Conservation (phyloP, 2,888 invertebrate genomes). For the Pristionchus mayeri region DNA sequence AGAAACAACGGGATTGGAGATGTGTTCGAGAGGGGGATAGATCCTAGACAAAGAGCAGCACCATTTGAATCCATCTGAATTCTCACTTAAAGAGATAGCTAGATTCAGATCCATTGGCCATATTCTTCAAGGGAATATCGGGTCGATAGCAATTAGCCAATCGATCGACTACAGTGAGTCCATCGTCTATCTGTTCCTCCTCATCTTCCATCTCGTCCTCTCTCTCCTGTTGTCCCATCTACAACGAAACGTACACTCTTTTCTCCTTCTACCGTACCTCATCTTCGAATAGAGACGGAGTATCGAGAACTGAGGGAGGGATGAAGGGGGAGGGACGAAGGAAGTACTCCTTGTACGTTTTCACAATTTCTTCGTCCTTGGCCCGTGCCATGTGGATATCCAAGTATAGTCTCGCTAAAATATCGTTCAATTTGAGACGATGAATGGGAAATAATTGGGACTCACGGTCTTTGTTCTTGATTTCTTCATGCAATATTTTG, state of each 20-base stretch:
- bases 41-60: not conserved
- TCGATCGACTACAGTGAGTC: constrained; percentile 39
- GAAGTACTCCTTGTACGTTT: not conserved
- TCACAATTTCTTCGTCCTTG: not conserved
- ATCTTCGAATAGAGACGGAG: too few relatives aligned
- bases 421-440: not conserved
- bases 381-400: not conserved
- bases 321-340: not conserved
- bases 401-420: not conserved
- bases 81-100: not conserved
- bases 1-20: not conserved
- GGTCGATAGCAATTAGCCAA: not conserved
- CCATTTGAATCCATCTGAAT: not conserved
- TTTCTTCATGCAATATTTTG: not conserved
- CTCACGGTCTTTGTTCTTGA: constrained; percentile 1
- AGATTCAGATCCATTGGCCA: too few relatives aligned
- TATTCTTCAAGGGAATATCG: not conserved
- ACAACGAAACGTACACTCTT: not conserved
- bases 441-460: not conserved
- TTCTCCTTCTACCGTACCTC: not conserved
- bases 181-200: not conserved
- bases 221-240: too few relatives aligned
- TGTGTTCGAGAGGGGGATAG: not conserved
- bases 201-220: too few relatives aligned
- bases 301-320: not conserved